Evolutionary conservation across 2,888 invertebrate genomes (phyloP).

Genomic region (Cerastis rubricosa): DNA sequence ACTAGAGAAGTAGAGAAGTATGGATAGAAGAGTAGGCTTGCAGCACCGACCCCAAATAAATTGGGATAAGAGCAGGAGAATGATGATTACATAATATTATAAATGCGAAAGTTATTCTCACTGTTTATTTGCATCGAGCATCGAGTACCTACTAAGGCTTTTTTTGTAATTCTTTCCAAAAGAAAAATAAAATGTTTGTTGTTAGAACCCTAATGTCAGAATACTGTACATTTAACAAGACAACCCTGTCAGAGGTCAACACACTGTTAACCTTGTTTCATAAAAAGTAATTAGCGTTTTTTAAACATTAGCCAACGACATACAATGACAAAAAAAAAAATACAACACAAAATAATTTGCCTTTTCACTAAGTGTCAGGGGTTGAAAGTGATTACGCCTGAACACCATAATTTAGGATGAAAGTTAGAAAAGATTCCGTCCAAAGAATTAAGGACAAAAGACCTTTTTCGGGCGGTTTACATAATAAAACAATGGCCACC

Average conservation of each 20-base stretch:
- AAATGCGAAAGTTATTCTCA: too few species aligned
- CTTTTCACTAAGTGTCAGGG: conserved; percentile 73
- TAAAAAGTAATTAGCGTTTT: conserved; percentile 61
- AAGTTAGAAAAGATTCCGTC: conserved; percentile 84
- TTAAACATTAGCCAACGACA: conserved; percentile 46
- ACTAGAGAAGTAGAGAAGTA: too few species aligned
- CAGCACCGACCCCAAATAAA: too few species aligned
- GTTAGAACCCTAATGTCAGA: background rate
- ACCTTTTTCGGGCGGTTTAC: conserved; percentile 76
- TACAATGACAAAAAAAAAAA: conserved; percentile 56
- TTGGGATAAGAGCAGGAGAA: too few species aligned
- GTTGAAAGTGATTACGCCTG: conserved; percentile 82
- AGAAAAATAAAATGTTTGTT: background rate
- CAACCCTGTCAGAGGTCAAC: conserved; percentile 23
- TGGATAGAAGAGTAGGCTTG: too few species aligned
- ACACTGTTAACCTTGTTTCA: conserved; percentile 36
- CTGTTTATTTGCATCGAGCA: too few species aligned
- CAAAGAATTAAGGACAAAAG: conserved; percentile 82
- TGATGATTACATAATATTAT: too few species aligned
- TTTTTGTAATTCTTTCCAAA: background rate
- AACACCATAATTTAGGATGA: conserved; percentile 83
- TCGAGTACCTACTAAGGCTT: background rate
- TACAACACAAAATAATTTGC: conserved; percentile 68
- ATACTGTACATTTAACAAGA: background rate
- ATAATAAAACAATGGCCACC: conserved; percentile 81